Evolutionary conservation across 2,113 vertebrate species (phyloP).

Genomic region (Nothoprocta pentlandii): DNA sequence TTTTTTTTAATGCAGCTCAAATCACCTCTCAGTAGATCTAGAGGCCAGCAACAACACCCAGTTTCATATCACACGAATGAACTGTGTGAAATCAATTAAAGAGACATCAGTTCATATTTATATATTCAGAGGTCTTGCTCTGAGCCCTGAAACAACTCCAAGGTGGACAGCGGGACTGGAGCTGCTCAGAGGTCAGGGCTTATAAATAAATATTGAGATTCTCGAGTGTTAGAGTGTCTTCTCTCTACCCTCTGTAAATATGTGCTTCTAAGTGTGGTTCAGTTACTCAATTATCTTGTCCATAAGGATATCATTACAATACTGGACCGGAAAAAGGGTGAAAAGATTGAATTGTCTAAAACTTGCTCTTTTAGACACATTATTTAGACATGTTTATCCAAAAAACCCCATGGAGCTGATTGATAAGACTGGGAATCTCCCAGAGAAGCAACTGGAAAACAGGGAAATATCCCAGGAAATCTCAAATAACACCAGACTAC

Average conservation of each 20-base stretch:
- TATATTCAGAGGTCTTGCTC: neutral
- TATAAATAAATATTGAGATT: constrained; percentile 12
- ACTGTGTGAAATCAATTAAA: neutral
- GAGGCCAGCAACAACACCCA: neutral
- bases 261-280: neutral
- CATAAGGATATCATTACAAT: neutral
- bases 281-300: neutral
- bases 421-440: neutral
- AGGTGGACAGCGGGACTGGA: neutral
- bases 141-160: neutral
- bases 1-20: neutral
- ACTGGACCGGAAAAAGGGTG: neutral
- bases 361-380: neutral
- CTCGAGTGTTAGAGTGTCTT: neutral
- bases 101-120: neutral
- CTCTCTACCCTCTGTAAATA: neutral
- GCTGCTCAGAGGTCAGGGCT: neutral
- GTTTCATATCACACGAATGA: neutral
- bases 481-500: neutral
- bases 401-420: neutral
- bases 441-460: neutral
- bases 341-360: neutral
- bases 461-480: neutral
- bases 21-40: neutral
- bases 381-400: neutral